A percentile compares a stretch with the other conserved stretches of the same genome.
These are phyloP conservation scores for Turritopsis rubra DNA, from an alignment of 30 jellyfish, hydroid and myxozoan genomes.

Conservation along the genomic window DNA sequence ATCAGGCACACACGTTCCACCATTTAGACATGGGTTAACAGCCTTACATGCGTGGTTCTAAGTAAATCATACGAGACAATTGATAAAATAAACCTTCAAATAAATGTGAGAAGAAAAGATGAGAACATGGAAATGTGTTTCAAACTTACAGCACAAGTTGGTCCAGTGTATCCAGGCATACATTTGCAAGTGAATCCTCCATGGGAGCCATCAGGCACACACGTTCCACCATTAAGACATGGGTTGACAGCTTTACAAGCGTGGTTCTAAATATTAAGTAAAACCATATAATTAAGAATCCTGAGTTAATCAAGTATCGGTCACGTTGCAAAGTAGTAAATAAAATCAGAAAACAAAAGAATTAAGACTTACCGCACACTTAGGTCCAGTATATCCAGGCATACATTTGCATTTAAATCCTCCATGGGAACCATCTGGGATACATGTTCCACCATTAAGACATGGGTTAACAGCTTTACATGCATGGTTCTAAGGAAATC, in stretches of 20 bases:
- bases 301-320: not conserved
- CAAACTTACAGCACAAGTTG: conserved; percentile 32
- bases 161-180: conserved; percentile 67
- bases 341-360: not conserved
- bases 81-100: not conserved
- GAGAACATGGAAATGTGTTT: too few species aligned
- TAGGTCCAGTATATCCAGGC: conserved; percentile 15
- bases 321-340: not conserved
- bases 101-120: not conserved
- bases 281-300: not conserved
- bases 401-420: not conserved
- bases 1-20: not conserved
- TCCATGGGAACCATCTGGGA: conserved; percentile 1
- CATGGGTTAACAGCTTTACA: conserved; percentile 8
- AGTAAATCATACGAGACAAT: not conserved
- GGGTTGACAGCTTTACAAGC: conserved; percentile 21
- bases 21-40: not conserved
- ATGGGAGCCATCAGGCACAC: conserved; percentile 3
- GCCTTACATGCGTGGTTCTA: not conserved
- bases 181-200: conserved; percentile 50
- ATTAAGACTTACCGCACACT: not conserved
- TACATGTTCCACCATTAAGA: conserved; percentile 2
- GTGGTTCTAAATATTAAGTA: not conserved
- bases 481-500: conserved; percentile 1
- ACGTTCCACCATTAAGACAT: conserved; percentile 1